Conservation (phyloP, 2,797 vertebrate species). For the Hapalemur alaotrensis region DNA sequence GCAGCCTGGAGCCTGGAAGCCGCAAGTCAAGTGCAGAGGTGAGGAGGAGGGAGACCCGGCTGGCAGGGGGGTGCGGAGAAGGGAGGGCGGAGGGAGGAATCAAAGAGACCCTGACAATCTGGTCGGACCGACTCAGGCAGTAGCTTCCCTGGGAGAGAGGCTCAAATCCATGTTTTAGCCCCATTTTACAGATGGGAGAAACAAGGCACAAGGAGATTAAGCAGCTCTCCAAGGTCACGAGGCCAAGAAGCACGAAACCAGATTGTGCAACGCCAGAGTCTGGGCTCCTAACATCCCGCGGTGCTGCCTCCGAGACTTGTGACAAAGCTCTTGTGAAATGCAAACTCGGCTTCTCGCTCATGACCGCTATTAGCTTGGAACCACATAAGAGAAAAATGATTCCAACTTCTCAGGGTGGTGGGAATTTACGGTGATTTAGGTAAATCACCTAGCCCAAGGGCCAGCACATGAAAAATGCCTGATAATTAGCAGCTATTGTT, state of each 20-base stretch:
- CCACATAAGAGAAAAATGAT: not conserved
- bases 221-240: not conserved
- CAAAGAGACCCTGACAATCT: not conserved
- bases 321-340: too few species aligned
- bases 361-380: too few species aligned
- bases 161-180: not conserved
- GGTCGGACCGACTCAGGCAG: too few species aligned
- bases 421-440: not conserved
- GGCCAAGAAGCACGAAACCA: not conserved
- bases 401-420: not conserved
- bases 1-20: not conserved
- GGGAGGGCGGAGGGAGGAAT: rapidly evolving
- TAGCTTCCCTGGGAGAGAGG: not conserved
- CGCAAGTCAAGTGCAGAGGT: not conserved
- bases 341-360: too few species aligned
- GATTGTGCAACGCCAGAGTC: too few species aligned
- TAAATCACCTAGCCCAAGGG: not conserved
- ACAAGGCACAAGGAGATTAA: not conserved
- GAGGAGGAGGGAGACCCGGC: not conserved
- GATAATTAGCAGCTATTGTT: not conserved
- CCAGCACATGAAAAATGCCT: too few species aligned
- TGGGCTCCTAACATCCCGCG: rapidly evolving
- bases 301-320: not conserved
- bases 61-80: not conserved
- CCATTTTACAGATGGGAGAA: not conserved